Evolutionary conservation across 2,113 vertebrate species (phyloP), one percentile per base, ranked within the genome.

Genomic region (Elephantulus edwardii): DNA sequence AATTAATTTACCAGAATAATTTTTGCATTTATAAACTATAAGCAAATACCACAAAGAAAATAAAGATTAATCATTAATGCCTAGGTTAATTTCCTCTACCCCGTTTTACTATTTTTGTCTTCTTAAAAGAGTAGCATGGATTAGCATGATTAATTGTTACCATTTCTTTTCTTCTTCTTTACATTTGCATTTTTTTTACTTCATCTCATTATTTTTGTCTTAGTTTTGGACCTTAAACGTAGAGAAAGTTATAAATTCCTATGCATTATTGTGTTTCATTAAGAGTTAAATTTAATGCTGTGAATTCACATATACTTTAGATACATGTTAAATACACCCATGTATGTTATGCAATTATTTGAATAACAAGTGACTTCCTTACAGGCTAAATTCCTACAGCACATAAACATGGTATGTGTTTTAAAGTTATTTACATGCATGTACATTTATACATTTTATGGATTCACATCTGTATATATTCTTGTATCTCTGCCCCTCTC

Each of bases 1-100:
- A 74, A 74, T 92, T 66, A 78, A 42, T 35, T 87, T 88, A 42
- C 33, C n/a, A 86, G 46, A 74, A 33, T 8, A 26, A 88, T 84
- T 76, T 90, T 85, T 6, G 81, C 77, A 58, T 82, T 72, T 84
- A 30, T 64, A 19, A 83, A 80, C 46, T 72, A 72, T n/a, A n/a
- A n/a, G n/a, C 35, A 72, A 88, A 54, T 80, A 72, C 64, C 24
- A 46, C 28, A 81, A 88, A 81, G 33, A 78, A 87, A 70, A 68
- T 40, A 86, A 56, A n/a, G 13, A 76, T 81, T 50, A 11, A 4
- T 58, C 28, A 16, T 7, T 30, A 24, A 90, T 60, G 64, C 74
- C 8, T 44, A 83, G 70, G 33, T 44, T 74, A 35, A 33, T 3
- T 79, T 1, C 11, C 20, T 60, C 9, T 76, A 38, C 44, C 17